Evolutionary conservation across 1,140 invertebrate genomes (phyloP).

Genomic region (Megalopta genalis): DNA sequence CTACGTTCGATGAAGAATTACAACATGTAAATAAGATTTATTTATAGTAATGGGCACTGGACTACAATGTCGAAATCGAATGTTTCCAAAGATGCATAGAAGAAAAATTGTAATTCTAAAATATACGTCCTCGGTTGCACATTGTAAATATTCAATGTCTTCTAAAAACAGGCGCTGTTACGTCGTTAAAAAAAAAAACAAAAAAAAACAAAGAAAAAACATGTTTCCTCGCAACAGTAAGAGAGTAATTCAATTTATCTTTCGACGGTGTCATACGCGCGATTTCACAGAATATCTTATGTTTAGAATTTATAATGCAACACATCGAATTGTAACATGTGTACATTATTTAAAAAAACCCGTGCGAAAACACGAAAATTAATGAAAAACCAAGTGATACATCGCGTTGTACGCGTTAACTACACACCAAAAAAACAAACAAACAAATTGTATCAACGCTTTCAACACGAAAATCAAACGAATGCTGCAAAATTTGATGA

Average conservation of each 20-base stretch:
- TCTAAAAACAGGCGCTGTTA: background rate
- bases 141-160: conserved; percentile 11
- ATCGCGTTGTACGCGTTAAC: background rate
- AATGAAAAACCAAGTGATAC: background rate
- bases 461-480: background rate
- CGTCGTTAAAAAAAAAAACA: background rate
- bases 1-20: conserved; percentile 11
- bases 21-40: conserved; percentile 30
- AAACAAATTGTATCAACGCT: background rate
- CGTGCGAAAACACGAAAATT: background rate
- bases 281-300: background rate
- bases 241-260: conserved; percentile 8
- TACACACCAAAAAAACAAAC: too few species aligned
- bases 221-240: background rate
- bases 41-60: conserved; percentile 43
- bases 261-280: background rate
- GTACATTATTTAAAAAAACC: background rate
- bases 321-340: conserved; percentile 8
- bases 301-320: background rate
- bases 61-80: conserved; percentile 41
- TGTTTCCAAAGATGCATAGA: background rate
- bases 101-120: background rate
- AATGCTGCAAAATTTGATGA: background rate
- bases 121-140: background rate
- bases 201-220: too few species aligned